Evolutionary conservation across 1,140 invertebrate genomes (phyloP), one percentile per base, ranked within the genome.

Genomic region (Brachystomella parvula): DNA sequence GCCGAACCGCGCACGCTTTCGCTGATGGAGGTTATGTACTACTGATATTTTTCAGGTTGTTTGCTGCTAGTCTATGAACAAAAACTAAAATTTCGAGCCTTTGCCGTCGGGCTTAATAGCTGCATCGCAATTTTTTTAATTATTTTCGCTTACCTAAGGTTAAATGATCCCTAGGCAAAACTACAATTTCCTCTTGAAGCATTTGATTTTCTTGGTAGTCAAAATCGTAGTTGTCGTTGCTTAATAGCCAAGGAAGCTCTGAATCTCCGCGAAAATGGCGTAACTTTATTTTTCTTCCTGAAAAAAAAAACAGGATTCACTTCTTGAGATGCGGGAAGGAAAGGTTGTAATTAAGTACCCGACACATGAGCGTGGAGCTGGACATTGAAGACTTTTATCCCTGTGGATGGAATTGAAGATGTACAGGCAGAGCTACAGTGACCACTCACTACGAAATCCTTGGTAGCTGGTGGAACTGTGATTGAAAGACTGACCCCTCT

Each of bases 171-270:
- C 68, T 65, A 2, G 64, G 68, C 1, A 70, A 31, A 26, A 70
- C 63, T 17, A 63, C 32, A 26, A 6, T 24, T 53, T 66, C 64
- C 28, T 47, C 9, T 21, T 15, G 28, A 12, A 70, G 33, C 26
- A 44, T 35, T 19, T 56, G 35, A 31, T 60, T 53, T 32, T 63
- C 31, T 75, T 86, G 85, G 80, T 86, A 86, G 74, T 82, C 82
- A 17, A 84, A 81, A 76, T 87, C 83, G 73, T 86, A 83, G 76
- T 85, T 86, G 73, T 82, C 81, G 75, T 87, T 85, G 57, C 81
- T 80, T 63, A 82, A 83, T 69, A 87, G 84, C 32, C 85, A 84
- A 44, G 83, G 78, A 72, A 85, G 76, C 76, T 86, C 85, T 66
- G 80, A 78, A 62, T 79, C 79, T 66, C 79, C 80, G 60, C 85